These are phyloP conservation scores for Sarcoramphus papa DNA, from an alignment of 2,797 vertebrate species.

Conservation along the genomic window DNA sequence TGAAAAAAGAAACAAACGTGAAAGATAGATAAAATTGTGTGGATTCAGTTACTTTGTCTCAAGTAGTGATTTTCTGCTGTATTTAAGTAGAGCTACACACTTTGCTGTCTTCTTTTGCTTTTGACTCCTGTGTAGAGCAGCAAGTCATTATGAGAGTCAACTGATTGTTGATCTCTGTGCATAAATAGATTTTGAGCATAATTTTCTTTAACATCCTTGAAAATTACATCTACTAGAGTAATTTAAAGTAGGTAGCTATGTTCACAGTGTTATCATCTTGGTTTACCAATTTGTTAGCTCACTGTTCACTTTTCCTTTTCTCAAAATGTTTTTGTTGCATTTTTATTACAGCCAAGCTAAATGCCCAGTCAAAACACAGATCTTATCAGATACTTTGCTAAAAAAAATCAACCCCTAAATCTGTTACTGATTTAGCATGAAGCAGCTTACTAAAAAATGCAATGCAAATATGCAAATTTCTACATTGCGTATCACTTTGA, in stretches of 20 bases:
- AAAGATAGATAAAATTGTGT: not conserved
- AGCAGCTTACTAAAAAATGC: not conserved
- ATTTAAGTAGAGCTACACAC: not conserved
- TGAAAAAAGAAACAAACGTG: not conserved
- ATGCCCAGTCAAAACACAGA: not conserved
- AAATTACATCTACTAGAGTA: not conserved
- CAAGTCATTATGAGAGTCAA: not conserved
- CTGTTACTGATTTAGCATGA: not conserved
- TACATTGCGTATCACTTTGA: conserved; percentile 1
- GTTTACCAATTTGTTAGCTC: not conserved
- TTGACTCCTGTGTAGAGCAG: not conserved
- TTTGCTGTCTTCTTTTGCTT: not conserved
- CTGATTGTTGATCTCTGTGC: not conserved
- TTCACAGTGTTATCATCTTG: not conserved
- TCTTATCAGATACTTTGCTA: not conserved
- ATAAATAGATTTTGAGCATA: not conserved
- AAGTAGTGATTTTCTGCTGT: not conserved
- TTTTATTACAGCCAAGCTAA: not conserved
- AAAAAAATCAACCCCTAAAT: not conserved
- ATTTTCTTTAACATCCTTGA: not conserved
- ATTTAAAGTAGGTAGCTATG: not conserved
- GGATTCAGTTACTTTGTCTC: not conserved
- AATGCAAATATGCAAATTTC: conserved; percentile 19
- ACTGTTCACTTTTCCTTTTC: not conserved
- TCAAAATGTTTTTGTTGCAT: not conserved